Conservation (phyloP, 2,888 invertebrate genomes). For the Pollenia amentaria region DNA sequence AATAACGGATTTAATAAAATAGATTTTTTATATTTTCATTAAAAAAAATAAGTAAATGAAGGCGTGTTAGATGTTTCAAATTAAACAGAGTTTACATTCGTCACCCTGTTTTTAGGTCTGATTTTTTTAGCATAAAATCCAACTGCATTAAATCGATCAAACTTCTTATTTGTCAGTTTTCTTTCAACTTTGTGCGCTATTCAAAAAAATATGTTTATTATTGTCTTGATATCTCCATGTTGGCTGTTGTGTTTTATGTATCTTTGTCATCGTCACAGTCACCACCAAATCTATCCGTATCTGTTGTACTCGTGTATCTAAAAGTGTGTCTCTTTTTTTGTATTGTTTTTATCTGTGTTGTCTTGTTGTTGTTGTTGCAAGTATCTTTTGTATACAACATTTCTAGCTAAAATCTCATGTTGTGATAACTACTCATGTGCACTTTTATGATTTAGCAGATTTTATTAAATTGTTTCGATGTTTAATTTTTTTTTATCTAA, state of each 20-base stretch:
- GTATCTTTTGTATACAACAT: slow-evolving; percentile 19
- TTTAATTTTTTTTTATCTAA: slow-evolving; percentile 35
- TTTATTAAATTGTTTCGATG: slow-evolving; percentile 62
- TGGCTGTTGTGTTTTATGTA: slow-evolving; percentile 15
- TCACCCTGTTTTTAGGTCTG: not conserved
- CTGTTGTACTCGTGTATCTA: not conserved
- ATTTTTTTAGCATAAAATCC: not conserved
- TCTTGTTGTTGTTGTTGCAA: slow-evolving; percentile 8
- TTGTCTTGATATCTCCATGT: slow-evolving; percentile 35
- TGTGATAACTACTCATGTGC: slow-evolving; percentile 61
- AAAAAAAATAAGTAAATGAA: too few species aligned
- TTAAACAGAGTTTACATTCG: not conserved
- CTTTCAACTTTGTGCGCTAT: not conserved
- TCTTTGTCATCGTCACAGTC: slow-evolving; percentile 45
- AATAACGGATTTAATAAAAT: too few species aligned
- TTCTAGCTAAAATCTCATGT: slow-evolving; percentile 58
- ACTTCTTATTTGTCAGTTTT: not conserved
- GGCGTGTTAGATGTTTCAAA: too few species aligned
- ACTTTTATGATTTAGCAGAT: slow-evolving; percentile 60
- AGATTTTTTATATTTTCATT: too few species aligned
- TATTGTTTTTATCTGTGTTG: not conserved
- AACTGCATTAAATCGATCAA: not conserved
- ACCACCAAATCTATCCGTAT: slow-evolving; percentile 22
- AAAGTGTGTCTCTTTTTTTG: slow-evolving; percentile 1
- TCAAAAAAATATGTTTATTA: slow-evolving; percentile 34